Evolutionary conservation across 2,888 invertebrate genomes (phyloP).

Genomic region (Xanthorhoe designata): DNA sequence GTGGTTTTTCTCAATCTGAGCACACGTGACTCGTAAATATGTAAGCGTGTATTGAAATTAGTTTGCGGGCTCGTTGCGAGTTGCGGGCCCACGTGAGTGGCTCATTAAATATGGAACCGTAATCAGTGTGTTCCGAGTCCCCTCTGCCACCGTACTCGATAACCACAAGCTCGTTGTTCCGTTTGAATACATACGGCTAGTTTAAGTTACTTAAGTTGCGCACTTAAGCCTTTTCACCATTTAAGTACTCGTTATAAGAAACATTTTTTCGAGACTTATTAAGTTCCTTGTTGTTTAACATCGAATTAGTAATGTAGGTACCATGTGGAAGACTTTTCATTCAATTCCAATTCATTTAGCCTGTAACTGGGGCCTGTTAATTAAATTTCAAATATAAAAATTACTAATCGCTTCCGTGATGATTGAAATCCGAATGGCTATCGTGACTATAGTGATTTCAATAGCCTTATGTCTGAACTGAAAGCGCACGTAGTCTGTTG

Average conservation of each 20-base stretch:
- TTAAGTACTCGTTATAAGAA: constrained; percentile 17
- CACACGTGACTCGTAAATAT: constrained; percentile 57
- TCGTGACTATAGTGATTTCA: constrained; percentile 60
- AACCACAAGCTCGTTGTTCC: constrained; percentile 61
- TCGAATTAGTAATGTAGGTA: not conserved
- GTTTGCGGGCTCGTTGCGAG: constrained; percentile 67
- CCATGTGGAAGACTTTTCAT: not conserved
- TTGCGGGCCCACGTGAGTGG: constrained; percentile 71
- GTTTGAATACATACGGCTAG: constrained; percentile 53
- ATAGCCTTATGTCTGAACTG: constrained; percentile 67
- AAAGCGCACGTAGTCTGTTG: constrained; percentile 69
- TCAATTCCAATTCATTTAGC: not conserved
- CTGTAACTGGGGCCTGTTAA: constrained; percentile 15
- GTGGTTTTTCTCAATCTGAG: constrained; percentile 40
- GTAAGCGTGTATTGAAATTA: constrained; percentile 77
- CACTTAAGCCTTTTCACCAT: constrained; percentile 27
- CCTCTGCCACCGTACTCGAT: constrained; percentile 62
- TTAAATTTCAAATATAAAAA: constrained; percentile 39
- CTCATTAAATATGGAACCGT: constrained; percentile 82
- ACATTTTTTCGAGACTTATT: constrained; percentile 10
- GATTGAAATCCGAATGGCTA: constrained; percentile 50
- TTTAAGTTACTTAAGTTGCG: too few relatives aligned
- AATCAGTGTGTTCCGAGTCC: constrained; percentile 77
- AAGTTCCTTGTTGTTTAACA: not conserved
- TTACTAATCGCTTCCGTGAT: constrained; percentile 47